Base-by-base conservation (phyloP, 2,797 vertebrate species). In the Tragelaphus oryx region DNA sequence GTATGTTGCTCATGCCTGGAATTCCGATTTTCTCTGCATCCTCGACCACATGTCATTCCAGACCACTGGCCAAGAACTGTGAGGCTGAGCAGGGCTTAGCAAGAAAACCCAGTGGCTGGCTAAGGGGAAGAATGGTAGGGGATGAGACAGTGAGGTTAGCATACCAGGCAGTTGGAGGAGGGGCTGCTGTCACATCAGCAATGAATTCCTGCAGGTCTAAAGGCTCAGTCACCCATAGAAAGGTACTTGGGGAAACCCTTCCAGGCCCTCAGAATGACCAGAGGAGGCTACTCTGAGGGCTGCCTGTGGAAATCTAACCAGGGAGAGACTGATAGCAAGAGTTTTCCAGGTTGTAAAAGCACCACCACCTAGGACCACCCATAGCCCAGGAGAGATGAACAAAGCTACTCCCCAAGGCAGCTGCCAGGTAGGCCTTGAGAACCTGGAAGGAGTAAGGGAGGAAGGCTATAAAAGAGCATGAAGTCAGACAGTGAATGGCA, bases 11-110 rank as follows among this genome's bases (percentile, higher is more conserved):
- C 44, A 62, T 50, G 46, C 46, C 46, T 74, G 46, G 71, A 57
- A 78, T 94, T 96, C 37, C 46, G 41, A 88, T 91, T 96, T 89
- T 82, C 54, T 93, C 60, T 84, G 24, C 50, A 28, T 78, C 87
- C 24, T 95, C 41, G 4, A 91, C 46, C 48, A 91, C 24, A 60
- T 54, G 28, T 83, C 14, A 50, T 55, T 20, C 55, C 14, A 82
- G 14, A 14, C 16, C 30, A 86, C 28, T 50, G 75, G 50, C n/a
- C 41, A 50, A 76, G 62, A 33, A 50, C 30, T 82, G 22, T 54
- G 93, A 71, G 17, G 52, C 41, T 62, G 28, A 60, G 12, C 16
- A 92, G 44, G 44, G 16, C 4, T 87, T 33, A 89, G 33, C 50
- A 87, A 95, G 79, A 83, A 52, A 57, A 90, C 13, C 5, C 33